These are phyloP conservation scores for Phaedon cochleariae DNA, from an alignment of 2,888 invertebrate genomes.

Conservation along the genomic window DNA sequence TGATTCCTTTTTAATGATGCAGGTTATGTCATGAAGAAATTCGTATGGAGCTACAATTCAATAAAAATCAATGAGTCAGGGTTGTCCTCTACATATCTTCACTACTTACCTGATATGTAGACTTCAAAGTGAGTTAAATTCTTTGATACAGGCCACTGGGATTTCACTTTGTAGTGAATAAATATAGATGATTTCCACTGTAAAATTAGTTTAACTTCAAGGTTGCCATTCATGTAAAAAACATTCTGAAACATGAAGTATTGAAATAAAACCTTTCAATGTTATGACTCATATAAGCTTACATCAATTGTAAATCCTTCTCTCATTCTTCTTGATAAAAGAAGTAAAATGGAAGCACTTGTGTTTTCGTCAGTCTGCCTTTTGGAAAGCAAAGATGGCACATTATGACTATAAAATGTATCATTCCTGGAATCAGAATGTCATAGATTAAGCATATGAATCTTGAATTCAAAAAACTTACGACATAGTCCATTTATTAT, in stretches of 20 bases:
- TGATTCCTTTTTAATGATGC: constrained; percentile 69
- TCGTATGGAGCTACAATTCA: constrained; percentile 70
- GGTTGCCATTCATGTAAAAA: constrained; percentile 64
- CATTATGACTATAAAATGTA: constrained; percentile 67
- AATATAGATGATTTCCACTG: constrained; percentile 78
- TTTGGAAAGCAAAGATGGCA: constrained; percentile 67
- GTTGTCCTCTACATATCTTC: background rate
- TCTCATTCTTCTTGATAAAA: constrained; percentile 76
- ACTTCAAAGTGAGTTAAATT: constrained; percentile 59
- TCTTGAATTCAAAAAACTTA: constrained; percentile 38
- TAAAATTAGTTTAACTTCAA: constrained; percentile 72
- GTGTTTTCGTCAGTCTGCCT: constrained; percentile 73
- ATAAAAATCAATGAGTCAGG: background rate
- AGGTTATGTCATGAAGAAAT: constrained; percentile 78
- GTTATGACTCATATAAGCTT: constrained; percentile 36
- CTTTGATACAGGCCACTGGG: constrained; percentile 68
- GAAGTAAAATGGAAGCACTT: constrained; percentile 69
- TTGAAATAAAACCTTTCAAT: background rate
- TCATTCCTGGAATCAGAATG: constrained; percentile 60
- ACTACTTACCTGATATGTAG: constrained; percentile 55
- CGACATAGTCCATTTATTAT: constrained; percentile 49
- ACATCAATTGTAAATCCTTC: constrained; percentile 79
- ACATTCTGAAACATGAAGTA: constrained; percentile 61
- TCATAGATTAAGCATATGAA: background rate
- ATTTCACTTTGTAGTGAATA: constrained; percentile 71